phyloP scores from a whole-genome alignment of 1,140 invertebrate species.

The Aleiodes sp. region DNA sequence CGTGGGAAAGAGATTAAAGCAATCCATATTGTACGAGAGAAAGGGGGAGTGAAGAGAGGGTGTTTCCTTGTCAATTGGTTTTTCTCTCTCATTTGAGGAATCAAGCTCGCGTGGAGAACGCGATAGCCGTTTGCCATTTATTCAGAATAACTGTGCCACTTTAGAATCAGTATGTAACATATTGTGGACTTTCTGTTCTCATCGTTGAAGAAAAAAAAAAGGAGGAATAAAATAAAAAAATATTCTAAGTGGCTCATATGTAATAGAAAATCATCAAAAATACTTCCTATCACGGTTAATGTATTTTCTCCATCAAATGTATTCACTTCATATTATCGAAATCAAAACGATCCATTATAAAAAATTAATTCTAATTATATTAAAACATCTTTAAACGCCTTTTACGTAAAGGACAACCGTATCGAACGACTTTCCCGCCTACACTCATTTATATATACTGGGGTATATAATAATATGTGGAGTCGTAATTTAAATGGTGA shows the following conservation, averaged over 20 bases:
- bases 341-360: background rate
- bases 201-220: constrained; percentile 28
- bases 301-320: background rate
- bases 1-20: constrained; percentile 33
- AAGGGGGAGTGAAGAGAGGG: background rate
- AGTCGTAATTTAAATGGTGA: background rate
- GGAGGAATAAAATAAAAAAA: constrained; percentile 14
- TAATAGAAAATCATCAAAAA: background rate
- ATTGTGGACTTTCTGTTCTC: constrained; percentile 33
- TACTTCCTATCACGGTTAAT: background rate
- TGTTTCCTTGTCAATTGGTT: constrained; percentile 8
- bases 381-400: constrained; percentile 22
- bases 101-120: constrained; percentile 32
- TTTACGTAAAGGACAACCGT: constrained; percentile 33
- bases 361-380: constrained; percentile 4
- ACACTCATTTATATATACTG: constrained; percentile 18
- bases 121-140: constrained; percentile 34
- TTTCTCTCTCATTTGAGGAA: constrained; percentile 19
- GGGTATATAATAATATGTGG: background rate
- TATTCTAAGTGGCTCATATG: background rate
- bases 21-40: background rate
- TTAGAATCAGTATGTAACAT: background rate
- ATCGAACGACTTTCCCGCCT: constrained; percentile 32
- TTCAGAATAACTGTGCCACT: constrained; percentile 32
- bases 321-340: constrained; percentile 6